Base-by-base conservation (phyloP, 2,888 invertebrate genomes). In the Ormyrus pomaceus region DNA sequence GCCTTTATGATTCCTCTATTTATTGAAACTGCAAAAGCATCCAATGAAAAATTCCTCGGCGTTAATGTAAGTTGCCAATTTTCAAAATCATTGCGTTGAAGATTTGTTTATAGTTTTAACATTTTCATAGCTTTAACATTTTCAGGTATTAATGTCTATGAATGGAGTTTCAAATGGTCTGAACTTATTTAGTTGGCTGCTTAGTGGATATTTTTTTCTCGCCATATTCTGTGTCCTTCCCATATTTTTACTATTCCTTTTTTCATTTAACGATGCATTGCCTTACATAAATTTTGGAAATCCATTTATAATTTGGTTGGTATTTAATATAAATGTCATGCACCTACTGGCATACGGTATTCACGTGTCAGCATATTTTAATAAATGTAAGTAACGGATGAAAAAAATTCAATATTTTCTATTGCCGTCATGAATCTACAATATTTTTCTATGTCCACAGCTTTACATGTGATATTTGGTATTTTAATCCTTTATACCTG, bases 151-250 rank as follows among this genome's bases (percentile, higher is more conserved):
- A 62, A 89, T 90, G 88, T 84, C 87, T n/a, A 89, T 90, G 84
- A 90, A 90, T 73, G 90, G 90, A 11, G 89, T 90, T n/a, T 87
- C 86, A 58, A 83, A 84, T 19, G 73, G 77, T 58, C 85, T 88
- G 59, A 90, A 89, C 84, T 84, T 90, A 72, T 83, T 89, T 7
- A 89, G 89, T 71, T 90, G 90, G 90, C 71, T 90, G 45, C n/a
- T 86, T 6, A 89, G 85, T 59, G 89, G 89, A 6, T 58, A 84
- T 6, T 6, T 87, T 51, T 87, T 88, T 64, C 19, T 77, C 59
- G 88, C 87, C 75, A 83, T 82, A 51, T 62, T 85, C 11, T 88
- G 89, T 75, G 79, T 87, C 74, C 70, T 85, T 48, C 89, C 89
- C 13, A 84, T 87, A 34, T 83, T 86, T 6, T 46, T 89, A 80